Evolutionary conservation across 2,888 invertebrate species (phyloP).

Genomic region (Clusia tigrina): DNA sequence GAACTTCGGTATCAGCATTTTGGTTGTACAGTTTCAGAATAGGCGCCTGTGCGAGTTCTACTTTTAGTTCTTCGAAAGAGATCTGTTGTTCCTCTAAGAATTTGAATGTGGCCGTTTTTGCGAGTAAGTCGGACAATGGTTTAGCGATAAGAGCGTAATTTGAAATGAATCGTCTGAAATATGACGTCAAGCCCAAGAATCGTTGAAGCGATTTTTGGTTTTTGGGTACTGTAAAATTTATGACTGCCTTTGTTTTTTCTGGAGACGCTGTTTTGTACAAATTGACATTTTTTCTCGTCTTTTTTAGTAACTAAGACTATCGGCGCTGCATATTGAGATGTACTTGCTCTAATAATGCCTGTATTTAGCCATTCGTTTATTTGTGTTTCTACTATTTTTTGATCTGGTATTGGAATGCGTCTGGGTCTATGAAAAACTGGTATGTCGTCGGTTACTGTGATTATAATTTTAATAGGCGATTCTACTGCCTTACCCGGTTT

Average conservation of each 20-base stretch:
- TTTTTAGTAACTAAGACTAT: too few relatives aligned
- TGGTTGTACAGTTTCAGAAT: slow-evolving; percentile 27
- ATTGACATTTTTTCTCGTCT: slow-evolving; percentile 28
- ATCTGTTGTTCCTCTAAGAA: slow-evolving; percentile 16
- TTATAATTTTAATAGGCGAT: too few relatives aligned
- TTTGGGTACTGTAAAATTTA: slow-evolving; percentile 8
- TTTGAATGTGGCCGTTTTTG: slow-evolving; percentile 21
- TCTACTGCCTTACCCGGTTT: too few relatives aligned
- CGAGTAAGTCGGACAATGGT: slow-evolving; percentile 44
- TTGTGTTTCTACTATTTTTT: too few relatives aligned
- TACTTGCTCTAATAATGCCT: too few relatives aligned
- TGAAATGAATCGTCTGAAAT: slow-evolving; percentile 34
- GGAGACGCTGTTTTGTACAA: slow-evolving; percentile 10
- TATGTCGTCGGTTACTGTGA: too few relatives aligned
- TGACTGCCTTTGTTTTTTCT: slow-evolving; percentile 18
- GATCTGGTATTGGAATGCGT: too few relatives aligned
- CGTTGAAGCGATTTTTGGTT: slow-evolving; percentile 14
- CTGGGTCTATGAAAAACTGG: too few relatives aligned
- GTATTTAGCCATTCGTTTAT: too few relatives aligned
- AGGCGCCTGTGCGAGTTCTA: slow-evolving; percentile 18
- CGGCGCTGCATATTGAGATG: too few relatives aligned
- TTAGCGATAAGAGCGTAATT: slow-evolving; percentile 43
- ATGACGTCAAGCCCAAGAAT: slow-evolving; percentile 21
- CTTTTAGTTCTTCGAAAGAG: slow-evolving; percentile 22
- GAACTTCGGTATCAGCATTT: slow-evolving; percentile 20